Base-by-base conservation (phyloP, 2,888 invertebrate genomes). In the Sesamia inferens region DNA sequence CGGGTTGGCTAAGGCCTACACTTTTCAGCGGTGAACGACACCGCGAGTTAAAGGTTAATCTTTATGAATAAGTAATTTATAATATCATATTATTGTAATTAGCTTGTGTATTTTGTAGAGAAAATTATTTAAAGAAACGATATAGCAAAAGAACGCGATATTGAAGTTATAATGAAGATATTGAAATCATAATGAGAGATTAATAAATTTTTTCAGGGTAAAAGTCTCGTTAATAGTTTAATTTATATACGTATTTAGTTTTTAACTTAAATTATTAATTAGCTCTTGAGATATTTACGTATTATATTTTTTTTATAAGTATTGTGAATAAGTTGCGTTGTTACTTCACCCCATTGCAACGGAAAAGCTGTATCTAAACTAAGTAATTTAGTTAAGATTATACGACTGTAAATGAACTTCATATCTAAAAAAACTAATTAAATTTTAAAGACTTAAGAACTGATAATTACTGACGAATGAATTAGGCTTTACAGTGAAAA, bases 1-100 rank as follows among this genome's bases (percentile, higher is more conserved):
- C 19, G 42, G 14, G 55, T 39, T 16, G 39, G 11, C 31, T 31
- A 16, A 58, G 44, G 55, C 57, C 42, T 80, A 67, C 57, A 79
- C 54, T 72, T 66, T 68, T 73, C 74, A 78, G 61, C 39, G 76
- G 71, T 70, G 73, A 80, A 76, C 59, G 54, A 77, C 64, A 68
- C 13, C n/a, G n/a, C 13, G 24, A 71, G 62, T 44, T 74, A 74
- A 76, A 79, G 85, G 77, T 82, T 77, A 83, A 70, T 76, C 55
- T 54, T 65, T 39, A 66, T 54, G 67, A 67, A 78, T 69, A 7
- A 1, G n/a, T 54, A n/a, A 55, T 67, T n/a, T 24, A 10, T 47
- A 8, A 5, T 58, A 14, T 3, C 0, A 19, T 42, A 19, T 3
- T 6, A 2, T 11, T 31, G 22, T 13, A 47, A 47, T 65, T 42